Evolutionary conservation across 2,113 vertebrate genomes (phyloP), one percentile per base, ranked within the genome.

Genomic region (Protomyctophum bolini): DNA sequence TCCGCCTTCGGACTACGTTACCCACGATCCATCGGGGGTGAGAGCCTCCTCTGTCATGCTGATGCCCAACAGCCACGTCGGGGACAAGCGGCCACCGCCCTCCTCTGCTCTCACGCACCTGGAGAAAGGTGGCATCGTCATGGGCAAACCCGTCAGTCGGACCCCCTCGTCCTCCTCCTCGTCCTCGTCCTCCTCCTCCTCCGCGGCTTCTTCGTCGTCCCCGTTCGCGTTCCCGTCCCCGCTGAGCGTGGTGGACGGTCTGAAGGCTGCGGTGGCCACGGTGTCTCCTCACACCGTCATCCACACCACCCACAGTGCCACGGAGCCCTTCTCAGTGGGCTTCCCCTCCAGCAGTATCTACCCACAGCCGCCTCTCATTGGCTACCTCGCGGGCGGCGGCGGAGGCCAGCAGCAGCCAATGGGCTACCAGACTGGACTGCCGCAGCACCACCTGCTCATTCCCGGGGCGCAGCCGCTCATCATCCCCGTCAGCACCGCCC

Each of bases 361-460:
- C 11, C 89, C 95, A 55, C 97, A 97, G 79, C 92, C 94, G 0
- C 94, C 97, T 0, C 95, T 98, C 74, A 96, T 98, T 2, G 96
- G 96, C 80, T 98, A 97, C 86, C 93, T 97, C 71, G 95, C 96
- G 2, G 89, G 83, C 15, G 72, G 95, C 61, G 46, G 94, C 33
- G 83, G 81, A 33, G 82, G 88, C 63, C 89, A 89, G 58, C 89
- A 86, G 51, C 75, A 84, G 41, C 91, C 95, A 2, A 89, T 98
- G 60, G 90, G 95, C 47, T 98, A 98, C 70, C 95, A 95, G 21
- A 66, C 94, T 90, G 86, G 91, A 90, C 94, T 99, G 71, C 93
- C 96, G 0, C 97, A 95, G 87, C 98, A 98, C 91, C 92, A 98
- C 91, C 92, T 98, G 88, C 95, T 98, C 83, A 97, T 98, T 90